These are phyloP conservation scores for Heteropelma amictum DNA, from an alignment of 2,888 invertebrate genomes.

Conservation along the genomic window DNA sequence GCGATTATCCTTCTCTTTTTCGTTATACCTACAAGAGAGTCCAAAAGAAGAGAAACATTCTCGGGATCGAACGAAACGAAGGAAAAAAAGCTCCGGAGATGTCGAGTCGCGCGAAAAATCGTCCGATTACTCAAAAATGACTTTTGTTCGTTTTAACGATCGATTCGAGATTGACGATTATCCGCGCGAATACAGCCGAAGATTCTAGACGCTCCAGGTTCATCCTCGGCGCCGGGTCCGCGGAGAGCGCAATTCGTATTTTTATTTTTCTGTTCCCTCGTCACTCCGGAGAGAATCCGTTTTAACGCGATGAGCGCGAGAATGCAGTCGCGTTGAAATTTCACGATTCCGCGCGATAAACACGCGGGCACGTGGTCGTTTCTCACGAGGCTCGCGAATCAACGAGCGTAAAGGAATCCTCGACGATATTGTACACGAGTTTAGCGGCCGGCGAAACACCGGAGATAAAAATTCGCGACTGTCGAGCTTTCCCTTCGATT, in stretches of 20 bases:
- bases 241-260: background rate
- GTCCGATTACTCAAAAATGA: too few relatives aligned
- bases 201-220: too few relatives aligned
- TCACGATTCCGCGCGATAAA: too few relatives aligned
- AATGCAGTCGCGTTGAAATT: conserved; percentile 17
- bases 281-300: background rate
- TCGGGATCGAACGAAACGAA: too few relatives aligned
- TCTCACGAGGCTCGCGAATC: conserved; percentile 28
- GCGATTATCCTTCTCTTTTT: background rate
- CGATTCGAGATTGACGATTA: conserved; percentile 17
- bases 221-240: conserved; percentile 2
- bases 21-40: background rate
- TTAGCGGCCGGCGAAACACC: background rate
- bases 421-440: background rate
- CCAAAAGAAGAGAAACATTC: background rate
- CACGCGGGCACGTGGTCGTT: background rate
- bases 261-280: background rate
- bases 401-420: conserved; percentile 1
- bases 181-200: too few relatives aligned
- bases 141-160: too few relatives aligned
- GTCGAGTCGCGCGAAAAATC: too few relatives aligned
- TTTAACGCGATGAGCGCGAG: background rate
- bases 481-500: background rate
- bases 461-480: background rate
- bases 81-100: too few relatives aligned